These are phyloP conservation scores for Cnemophilus loriae DNA, from an alignment of 2,113 vertebrate species.

Conservation along the genomic window DNA sequence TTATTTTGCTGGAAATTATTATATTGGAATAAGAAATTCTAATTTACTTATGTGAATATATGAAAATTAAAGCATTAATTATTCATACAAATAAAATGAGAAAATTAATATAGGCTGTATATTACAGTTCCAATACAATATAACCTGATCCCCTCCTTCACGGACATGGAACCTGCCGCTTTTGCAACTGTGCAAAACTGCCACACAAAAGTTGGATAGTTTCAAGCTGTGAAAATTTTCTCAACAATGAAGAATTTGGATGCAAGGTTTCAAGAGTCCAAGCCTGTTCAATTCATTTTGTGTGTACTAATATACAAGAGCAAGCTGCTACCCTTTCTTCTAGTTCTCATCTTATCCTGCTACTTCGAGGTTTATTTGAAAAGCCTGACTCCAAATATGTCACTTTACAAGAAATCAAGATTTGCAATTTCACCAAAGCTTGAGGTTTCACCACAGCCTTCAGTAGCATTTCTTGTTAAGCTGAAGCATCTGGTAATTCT, in stretches of 20 bases:
- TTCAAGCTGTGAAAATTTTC: background rate
- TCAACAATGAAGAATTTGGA: background rate
- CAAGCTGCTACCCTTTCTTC: background rate
- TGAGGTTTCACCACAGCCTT: background rate
- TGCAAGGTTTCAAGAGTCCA: background rate
- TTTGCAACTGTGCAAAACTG: background rate
- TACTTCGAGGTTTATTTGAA: background rate
- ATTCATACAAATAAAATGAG: slow-evolving; percentile 34
- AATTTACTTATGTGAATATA: slow-evolving; percentile 10
- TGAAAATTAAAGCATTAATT: slow-evolving; percentile 60
- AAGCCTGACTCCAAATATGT: background rate
- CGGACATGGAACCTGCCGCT: background rate
- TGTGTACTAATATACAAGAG: background rate
- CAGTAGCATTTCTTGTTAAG: background rate
- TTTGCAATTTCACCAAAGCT: background rate
- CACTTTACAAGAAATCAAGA: background rate
- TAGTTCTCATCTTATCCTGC: background rate
- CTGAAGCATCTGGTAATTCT: background rate
- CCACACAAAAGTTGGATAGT: background rate
- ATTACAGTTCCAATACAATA: background rate
- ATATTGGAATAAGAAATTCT: slow-evolving; percentile 18
- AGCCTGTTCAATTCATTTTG: background rate
- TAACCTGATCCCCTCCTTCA: background rate
- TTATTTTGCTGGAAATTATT: slow-evolving; percentile 36
- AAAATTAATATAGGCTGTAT: background rate